A percentile compares a stretch with the other conserved stretches of the same genome.
Evolutionary conservation across 1,140 invertebrate genomes (phyloP).

Genomic region (Galleria mellonella): DNA sequence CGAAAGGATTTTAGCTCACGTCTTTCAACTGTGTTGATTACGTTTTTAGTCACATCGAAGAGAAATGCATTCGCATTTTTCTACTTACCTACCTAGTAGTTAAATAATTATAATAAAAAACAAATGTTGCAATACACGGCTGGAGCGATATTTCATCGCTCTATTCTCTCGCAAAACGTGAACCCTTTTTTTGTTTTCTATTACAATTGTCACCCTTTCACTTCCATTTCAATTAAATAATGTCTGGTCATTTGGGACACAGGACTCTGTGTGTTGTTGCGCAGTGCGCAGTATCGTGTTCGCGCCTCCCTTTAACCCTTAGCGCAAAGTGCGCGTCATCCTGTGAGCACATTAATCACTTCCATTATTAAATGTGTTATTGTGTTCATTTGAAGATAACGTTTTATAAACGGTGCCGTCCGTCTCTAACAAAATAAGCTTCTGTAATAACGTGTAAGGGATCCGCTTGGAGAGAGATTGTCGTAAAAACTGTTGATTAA

Average conservation of each 20-base stretch:
- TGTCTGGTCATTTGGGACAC: constrained; percentile 70
- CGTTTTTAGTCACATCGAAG: no score
- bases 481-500: constrained; percentile 55
- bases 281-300: constrained; percentile 32
- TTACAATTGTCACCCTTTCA: constrained; percentile 73
- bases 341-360: constrained; percentile 69
- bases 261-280: constrained; percentile 15
- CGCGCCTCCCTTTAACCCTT: constrained; percentile 50
- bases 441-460: constrained; percentile 65
- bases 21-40: no score
- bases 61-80: no score
- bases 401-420: constrained; percentile 71
- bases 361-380: constrained; percentile 73
- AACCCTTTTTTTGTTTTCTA: constrained; percentile 67
- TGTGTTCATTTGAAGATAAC: constrained; percentile 72
- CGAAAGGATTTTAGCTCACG: no score
- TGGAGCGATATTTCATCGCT: constrained; percentile 66
- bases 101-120: constrained; percentile 27
- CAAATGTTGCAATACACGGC: constrained; percentile 68
- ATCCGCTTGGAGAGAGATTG: constrained; percentile 29
- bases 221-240: constrained; percentile 73
- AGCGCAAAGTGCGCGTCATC: constrained; percentile 62
- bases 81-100: no score
- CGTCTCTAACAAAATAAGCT: constrained; percentile 68
- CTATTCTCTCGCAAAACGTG: constrained; percentile 51